Percentiles rank a stretch among this genome's conserved stretches.
phyloP scores from a whole-genome alignment of 1,140 invertebrate genomes.

The Leptinotarsa lineolata region DNA sequence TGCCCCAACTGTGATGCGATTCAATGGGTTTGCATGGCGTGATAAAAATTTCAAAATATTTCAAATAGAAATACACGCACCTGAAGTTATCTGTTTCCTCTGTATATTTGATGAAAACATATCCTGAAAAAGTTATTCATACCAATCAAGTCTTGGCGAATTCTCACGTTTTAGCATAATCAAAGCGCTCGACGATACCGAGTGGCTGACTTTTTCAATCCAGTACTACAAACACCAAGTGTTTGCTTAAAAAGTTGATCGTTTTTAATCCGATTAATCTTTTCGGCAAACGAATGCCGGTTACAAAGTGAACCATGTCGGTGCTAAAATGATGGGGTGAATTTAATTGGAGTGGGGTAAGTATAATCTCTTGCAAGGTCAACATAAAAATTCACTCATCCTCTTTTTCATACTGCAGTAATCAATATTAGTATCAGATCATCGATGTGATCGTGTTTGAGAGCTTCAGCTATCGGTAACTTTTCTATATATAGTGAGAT shows the following conservation, averaged over 20 bases:
- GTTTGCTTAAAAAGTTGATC: conserved; percentile 12
- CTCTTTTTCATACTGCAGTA: background rate
- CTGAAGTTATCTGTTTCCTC: too few species aligned
- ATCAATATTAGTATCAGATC: background rate
- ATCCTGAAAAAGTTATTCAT: background rate
- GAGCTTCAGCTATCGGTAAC: too few species aligned
- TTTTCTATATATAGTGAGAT: background rate
- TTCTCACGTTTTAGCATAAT: conserved; percentile 6
- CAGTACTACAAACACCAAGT: conserved; percentile 7
- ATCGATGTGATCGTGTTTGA: too few species aligned
- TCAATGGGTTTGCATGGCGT: too few species aligned
- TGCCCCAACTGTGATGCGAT: too few species aligned
- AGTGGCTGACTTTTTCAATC: background rate
- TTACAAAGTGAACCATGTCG: conserved; percentile 20
- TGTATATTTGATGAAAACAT: too few species aligned
- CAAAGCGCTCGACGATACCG: background rate
- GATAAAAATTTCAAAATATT: too few species aligned
- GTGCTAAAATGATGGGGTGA: conserved; percentile 15
- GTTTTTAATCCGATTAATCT: conserved; percentile 11
- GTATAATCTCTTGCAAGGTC: conserved; percentile 7
- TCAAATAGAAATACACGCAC: too few species aligned
- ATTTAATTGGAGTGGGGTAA: conserved; percentile 11
- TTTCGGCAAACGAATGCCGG: conserved; percentile 9
- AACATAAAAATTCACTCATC: background rate
- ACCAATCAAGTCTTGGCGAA: background rate